Percentiles rank a stretch among this genome's conserved stretches.
These are phyloP conservation scores for Dasypus novemcinctus DNA, from an alignment of 2,113 vertebrate species.

Conservation along the genomic window DNA sequence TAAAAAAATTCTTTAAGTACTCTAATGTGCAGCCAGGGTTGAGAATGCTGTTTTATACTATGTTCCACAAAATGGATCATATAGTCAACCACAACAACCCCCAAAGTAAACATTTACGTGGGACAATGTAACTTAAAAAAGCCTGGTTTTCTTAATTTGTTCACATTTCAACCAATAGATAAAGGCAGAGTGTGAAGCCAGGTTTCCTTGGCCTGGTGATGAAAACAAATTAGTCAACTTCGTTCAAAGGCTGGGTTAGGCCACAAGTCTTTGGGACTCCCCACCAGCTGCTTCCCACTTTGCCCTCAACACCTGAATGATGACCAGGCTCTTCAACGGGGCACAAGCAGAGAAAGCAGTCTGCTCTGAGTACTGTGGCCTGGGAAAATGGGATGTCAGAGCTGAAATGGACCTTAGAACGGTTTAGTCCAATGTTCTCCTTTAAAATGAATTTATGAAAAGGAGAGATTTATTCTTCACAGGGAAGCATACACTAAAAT, in stretches of 20 bases:
- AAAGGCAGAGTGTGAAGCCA: not conserved
- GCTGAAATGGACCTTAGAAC: not conserved
- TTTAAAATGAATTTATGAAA: not conserved
- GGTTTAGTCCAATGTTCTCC: not conserved
- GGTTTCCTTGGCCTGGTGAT: not conserved
- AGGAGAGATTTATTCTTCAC: not conserved
- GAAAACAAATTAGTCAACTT: not conserved
- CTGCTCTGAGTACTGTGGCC: not conserved
- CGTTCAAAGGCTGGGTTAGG: not conserved
- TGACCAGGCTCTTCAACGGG: not conserved
- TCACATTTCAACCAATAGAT: not conserved
- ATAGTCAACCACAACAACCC: not conserved
- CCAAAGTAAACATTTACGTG: not conserved
- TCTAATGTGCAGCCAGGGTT: not conserved
- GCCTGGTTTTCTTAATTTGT: not conserved
- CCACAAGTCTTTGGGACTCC: not conserved
- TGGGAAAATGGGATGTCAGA: not conserved
- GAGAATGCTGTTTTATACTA: not conserved
- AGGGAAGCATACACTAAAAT: slow-evolving; percentile 36
- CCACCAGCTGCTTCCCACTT: not conserved
- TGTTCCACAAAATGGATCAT: not conserved
- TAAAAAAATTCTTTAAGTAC: not conserved
- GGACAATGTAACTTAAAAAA: not conserved
- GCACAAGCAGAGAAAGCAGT: not conserved
- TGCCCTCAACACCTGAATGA: not conserved